These are phyloP conservation scores for Actenoides lindsayi DNA, from an alignment of 2,113 vertebrate genomes.

Conservation along the genomic window DNA sequence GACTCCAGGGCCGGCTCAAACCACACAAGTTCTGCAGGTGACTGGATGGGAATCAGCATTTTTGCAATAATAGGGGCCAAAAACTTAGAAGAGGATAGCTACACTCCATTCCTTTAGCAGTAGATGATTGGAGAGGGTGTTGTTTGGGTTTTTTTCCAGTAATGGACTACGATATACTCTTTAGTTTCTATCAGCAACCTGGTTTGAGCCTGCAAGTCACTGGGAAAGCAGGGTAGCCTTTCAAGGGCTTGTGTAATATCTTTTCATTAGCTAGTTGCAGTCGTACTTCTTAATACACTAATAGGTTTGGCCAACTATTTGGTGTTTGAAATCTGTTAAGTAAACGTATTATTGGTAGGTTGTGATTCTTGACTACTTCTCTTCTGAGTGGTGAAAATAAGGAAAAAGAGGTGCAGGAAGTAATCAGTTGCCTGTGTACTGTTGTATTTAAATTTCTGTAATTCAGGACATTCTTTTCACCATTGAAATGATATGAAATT, in stretches of 20 bases:
- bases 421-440: background rate
- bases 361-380: background rate
- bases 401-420: background rate
- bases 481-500: background rate
- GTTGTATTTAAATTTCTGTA: background rate
- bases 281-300: background rate
- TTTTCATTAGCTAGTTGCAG: background rate
- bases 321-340: background rate
- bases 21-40: background rate
- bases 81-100: background rate
- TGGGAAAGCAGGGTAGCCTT: background rate
- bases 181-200: background rate
- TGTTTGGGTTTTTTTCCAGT: background rate
- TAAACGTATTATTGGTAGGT: background rate
- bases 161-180: background rate
- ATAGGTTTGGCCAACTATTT: background rate
- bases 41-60: background rate
- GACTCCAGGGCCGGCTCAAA: background rate
- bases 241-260: background rate
- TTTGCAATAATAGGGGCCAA: background rate
- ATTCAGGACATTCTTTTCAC: background rate
- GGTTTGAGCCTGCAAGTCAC: background rate
- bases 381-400: background rate
- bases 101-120: background rate
- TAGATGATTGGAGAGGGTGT: background rate